Base-by-base conservation (phyloP, 2,888 invertebrate genomes). In the Caenorhabditis parvicauda region DNA sequence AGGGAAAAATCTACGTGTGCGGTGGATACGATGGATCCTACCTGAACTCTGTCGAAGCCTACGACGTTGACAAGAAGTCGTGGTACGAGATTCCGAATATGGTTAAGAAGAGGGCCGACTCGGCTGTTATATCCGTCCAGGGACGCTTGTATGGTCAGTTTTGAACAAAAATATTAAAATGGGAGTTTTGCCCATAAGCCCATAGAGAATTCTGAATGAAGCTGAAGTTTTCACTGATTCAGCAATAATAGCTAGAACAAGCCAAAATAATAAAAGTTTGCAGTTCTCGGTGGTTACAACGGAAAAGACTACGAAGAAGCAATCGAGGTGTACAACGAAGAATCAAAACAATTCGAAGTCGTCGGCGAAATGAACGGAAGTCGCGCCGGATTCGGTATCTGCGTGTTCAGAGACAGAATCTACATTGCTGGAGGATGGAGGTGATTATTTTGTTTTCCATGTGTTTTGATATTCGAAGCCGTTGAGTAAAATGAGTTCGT, bases 231-330 rank as follows among this genome's bases (percentile, higher is more conserved):
- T n/a, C n/a, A n/a, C n/a, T n/a, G n/a, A n/a, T n/a, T n/a, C n/a
- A n/a, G n/a, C n/a, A n/a, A n/a, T n/a, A 32, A 9, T 32, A 12
- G 9, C n/a, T 32, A n/a, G n/a, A 32, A 12, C 35, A n/a, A 32
- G n/a, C n/a, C n/a, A 9, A n/a, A n/a, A n/a, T n/a, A n/a, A n/a
- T n/a, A n/a, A n/a, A n/a, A n/a, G n/a, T n/a, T 51, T 57, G 19
- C 29, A 61, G 61, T 61, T 14, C 42, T 61, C 12, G 62, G 63
- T 25, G 63, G 63, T 25, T 63, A 54, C 46, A 63, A 63, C 21
- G 63, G 63, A 37, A 63, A 63, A 42, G 63, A 63, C 9, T 63
- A 63, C 37, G 63, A 63, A 28, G 59, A 63, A 28, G 53, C 52
- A 14, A 59, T 59, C 7, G 63, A 63, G 38, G 49, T 39, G 17